Percentiles rank a stretch among this genome's conserved stretches.
Conservation (phyloP, 1,140 invertebrate species). For the Ruditapes philippinarum region DNA sequence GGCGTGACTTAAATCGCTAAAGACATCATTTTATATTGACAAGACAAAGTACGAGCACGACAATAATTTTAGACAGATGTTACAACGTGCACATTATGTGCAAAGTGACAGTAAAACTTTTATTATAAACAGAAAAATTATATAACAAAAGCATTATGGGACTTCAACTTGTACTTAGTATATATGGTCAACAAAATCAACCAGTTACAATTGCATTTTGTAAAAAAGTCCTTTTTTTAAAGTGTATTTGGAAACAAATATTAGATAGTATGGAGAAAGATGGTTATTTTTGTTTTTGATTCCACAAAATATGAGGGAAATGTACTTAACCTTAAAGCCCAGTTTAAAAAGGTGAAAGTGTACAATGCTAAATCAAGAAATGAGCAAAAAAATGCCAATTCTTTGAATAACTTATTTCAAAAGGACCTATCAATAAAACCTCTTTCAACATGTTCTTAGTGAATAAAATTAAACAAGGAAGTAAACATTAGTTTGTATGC, state of each 20-base stretch:
- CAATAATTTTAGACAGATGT: too few species aligned
- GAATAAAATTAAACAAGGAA: constrained; percentile 6
- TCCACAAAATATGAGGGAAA: constrained; percentile 30
- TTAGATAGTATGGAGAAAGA: constrained; percentile 24
- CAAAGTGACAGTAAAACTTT: too few species aligned
- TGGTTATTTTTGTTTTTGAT: constrained; percentile 5
- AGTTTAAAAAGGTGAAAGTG: constrained; percentile 21
- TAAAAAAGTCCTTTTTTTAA: too few species aligned
- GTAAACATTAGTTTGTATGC: constrained; percentile 8
- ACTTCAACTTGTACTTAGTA: too few species aligned
- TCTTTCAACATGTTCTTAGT: constrained; percentile 24
- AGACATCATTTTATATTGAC: too few species aligned
- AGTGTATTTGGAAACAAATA: constrained; percentile 24
- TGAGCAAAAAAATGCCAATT: constrained; percentile 6
- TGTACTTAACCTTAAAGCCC: constrained; percentile 16
- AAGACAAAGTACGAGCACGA: too few species aligned
- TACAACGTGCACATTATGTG: too few species aligned
- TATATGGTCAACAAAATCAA: constrained; percentile 17
- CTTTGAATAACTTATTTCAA: constrained; percentile 26
- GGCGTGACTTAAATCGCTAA: too few species aligned
- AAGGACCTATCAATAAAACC: constrained; percentile 24
- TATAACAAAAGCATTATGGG: too few species aligned
- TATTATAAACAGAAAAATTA: too few species aligned
- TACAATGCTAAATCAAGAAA: constrained; percentile 19
- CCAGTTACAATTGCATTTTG: constrained; percentile 3